A percentile compares a stretch with the other conserved stretches of the same genome.
Conservation (phyloP, 2,888 invertebrate genomes). For the Drosophila neotestacea region DNA sequence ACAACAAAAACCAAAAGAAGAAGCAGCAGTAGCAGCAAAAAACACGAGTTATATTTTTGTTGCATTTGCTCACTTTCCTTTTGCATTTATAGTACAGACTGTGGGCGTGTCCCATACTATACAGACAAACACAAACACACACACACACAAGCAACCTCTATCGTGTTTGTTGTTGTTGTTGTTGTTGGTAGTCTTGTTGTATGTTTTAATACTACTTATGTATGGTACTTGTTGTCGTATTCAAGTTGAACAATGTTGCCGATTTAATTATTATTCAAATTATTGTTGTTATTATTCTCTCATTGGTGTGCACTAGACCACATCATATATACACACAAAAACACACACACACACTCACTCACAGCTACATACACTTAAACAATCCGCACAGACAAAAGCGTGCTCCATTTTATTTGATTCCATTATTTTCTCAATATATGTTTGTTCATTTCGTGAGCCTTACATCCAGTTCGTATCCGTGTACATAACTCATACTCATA, state of each 20-base stretch:
- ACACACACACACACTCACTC: conserved; percentile 11
- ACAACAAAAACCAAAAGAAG: conserved; percentile 22
- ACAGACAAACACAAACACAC: conserved; percentile 12
- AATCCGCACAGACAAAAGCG: conserved; percentile 27
- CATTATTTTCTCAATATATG: conserved; percentile 11
- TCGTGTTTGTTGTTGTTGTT: conserved; percentile 60
- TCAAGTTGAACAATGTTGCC: conserved; percentile 65
- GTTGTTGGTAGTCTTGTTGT: conserved; percentile 63
- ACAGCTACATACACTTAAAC: conserved; percentile 13
- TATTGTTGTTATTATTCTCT: conserved; percentile 40
- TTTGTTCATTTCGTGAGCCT: conserved; percentile 28
- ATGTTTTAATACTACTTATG: conserved; percentile 51
- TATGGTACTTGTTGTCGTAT: conserved; percentile 66
- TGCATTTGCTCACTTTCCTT: conserved; percentile 59
- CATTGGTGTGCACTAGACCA: conserved; percentile 69
- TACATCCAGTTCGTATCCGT: conserved; percentile 1
- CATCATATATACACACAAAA: conserved; percentile 17
- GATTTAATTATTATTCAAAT: conserved; percentile 50
- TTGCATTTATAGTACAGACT: conserved; percentile 43
- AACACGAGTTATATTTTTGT: conserved; percentile 19
- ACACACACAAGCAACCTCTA: conserved; percentile 21
- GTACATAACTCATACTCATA: conserved; percentile 11
- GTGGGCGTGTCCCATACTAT: conserved; percentile 19
- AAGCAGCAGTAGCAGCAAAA: conserved; percentile 14
- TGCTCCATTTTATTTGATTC: conserved; percentile 48